These are phyloP conservation scores for Apteryx owenii DNA, from an alignment of 2,113 vertebrate genomes.

Conservation along the genomic window DNA sequence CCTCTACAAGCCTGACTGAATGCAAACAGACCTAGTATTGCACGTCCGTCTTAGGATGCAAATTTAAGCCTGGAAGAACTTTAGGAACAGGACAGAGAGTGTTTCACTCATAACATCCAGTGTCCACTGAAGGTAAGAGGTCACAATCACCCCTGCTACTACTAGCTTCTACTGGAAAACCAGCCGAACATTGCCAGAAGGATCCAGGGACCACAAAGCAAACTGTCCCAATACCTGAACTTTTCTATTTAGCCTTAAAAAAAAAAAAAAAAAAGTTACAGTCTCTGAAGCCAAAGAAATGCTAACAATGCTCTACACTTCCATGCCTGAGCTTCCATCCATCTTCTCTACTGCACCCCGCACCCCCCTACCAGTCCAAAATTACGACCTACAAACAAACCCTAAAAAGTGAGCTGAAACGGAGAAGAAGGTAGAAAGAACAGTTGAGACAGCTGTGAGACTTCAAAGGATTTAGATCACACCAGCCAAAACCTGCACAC, in stretches of 20 bases:
- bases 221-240: neutral
- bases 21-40: neutral
- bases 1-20: rapidly evolving
- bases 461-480: neutral
- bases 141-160: neutral
- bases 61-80: neutral
- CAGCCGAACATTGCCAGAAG: neutral
- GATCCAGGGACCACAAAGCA: neutral
- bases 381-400: neutral
- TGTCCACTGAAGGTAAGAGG: neutral
- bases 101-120: neutral
- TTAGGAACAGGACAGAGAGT: neutral
- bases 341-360: neutral
- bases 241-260: neutral
- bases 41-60: rapidly evolving
- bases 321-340: neutral
- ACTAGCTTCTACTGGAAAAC: slow-evolving; percentile 54
- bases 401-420: neutral
- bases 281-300: neutral
- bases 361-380: neutral
- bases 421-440: neutral
- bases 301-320: neutral
- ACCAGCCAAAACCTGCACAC: neutral
- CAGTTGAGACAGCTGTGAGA: neutral
- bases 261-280: neutral